phyloP scores from a whole-genome alignment of 2,113 vertebrate genomes.

The human region GRCh38 chr16:24188501-24189000 shows the following conservation, averaged over 20 bases:
- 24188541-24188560: not conserved
- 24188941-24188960: too few relatives aligned
- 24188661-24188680: not conserved
- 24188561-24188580: not conserved
- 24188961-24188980: too few relatives aligned
- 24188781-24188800: not conserved
- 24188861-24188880: not conserved
- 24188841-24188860: not conserved
- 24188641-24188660: not conserved
- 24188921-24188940: not conserved
- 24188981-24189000: not conserved
- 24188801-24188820: not conserved
- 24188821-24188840: not conserved
- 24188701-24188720: too few relatives aligned
- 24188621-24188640: not conserved
- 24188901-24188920: not conserved
- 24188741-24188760: not conserved
- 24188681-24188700: not conserved
- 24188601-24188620: not conserved
- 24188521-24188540: not conserved
- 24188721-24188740: not conserved
- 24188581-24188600: slow-evolving; percentile 20
- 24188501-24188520: not conserved
- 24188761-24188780: not conserved
- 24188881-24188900: not conserved